Evolutionary conservation across 2,888 invertebrate species (phyloP), one percentile per base, ranked within the genome.

Genomic region (Brachyptera putata): DNA sequence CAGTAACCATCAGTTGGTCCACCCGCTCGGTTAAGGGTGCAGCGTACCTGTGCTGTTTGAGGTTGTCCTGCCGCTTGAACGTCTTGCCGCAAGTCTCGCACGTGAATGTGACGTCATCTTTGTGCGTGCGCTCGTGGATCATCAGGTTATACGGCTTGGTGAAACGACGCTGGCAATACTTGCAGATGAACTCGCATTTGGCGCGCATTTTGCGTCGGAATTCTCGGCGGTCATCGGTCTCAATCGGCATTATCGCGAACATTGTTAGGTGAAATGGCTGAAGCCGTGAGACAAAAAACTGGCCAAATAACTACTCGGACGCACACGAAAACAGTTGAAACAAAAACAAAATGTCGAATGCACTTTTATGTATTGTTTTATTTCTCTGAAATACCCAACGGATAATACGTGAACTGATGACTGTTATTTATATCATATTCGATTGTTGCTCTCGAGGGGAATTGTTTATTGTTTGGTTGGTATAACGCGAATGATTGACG

Each of bases 1-100:
- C n/a, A n/a, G n/a, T n/a, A n/a, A n/a, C n/a, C n/a, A n/a, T n/a
- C n/a, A n/a, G n/a, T n/a, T n/a, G n/a, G n/a, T n/a, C n/a, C n/a
- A n/a, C n/a, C n/a, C n/a, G n/a, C n/a, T n/a, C n/a, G n/a, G n/a
- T n/a, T n/a, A n/a, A n/a, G n/a, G n/a, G n/a, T n/a, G n/a, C n/a
- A n/a, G 22, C 22, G 81, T 76, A 94, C 94, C 93, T 91, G 85
- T 94, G 94, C 79, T 93, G 92, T 78, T 92, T 88, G 72, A 93
- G 84, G 78, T 92, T 92, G 79, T 98, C 97, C 82, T 97, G 97
- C 75, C 96, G 83, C 78, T 97, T 91, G 85, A 98, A 98, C 69
- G 92, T 92, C 80, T 96, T 96, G 72, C 94, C 92, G 79, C 97
- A 98, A 69, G 96, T 91, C 77, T 97, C 96, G 80, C 97, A 98